Conservation (phyloP, 2,888 invertebrate species). For the Latrodectus hesperus region DNA sequence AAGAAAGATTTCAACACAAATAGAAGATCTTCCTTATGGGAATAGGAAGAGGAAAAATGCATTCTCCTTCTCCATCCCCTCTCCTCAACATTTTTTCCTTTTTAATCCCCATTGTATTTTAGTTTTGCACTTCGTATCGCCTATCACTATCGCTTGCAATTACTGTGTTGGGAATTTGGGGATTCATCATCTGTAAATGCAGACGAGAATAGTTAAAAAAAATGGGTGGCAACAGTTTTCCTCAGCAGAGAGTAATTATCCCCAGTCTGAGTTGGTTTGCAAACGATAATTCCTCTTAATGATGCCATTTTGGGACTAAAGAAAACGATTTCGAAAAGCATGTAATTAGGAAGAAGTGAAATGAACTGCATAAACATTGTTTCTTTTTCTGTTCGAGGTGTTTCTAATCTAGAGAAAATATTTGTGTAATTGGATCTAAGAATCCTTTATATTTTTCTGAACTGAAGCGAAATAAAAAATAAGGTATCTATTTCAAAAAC, state of each 20-base stretch:
- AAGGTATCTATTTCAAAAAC: too few relatives aligned
- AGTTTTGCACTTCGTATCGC: not conserved
- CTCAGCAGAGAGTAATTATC: not conserved
- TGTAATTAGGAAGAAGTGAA: not conserved
- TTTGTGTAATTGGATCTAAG: too few relatives aligned
- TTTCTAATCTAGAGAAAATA: too few relatives aligned
- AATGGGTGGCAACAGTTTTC: not conserved
- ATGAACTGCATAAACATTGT: too few relatives aligned
- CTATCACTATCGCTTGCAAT: conserved; percentile 3
- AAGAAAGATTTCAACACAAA: too few relatives aligned
- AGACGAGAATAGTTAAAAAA: not conserved
- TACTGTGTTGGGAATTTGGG: not conserved
- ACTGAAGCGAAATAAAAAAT: too few relatives aligned
- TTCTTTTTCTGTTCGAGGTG: too few relatives aligned
- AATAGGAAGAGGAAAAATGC: not conserved
- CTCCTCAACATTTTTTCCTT: not conserved
- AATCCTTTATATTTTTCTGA: too few relatives aligned
- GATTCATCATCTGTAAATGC: not conserved
- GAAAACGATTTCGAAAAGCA: conserved; percentile 1
- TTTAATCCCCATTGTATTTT: not conserved
- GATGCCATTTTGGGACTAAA: not conserved
- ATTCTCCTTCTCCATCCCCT: not conserved
- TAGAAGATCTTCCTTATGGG: not conserved
- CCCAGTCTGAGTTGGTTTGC: not conserved
- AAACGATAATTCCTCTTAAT: not conserved